Base-by-base conservation (phyloP, 2,888 invertebrate genomes). In the Laothoe populi region DNA sequence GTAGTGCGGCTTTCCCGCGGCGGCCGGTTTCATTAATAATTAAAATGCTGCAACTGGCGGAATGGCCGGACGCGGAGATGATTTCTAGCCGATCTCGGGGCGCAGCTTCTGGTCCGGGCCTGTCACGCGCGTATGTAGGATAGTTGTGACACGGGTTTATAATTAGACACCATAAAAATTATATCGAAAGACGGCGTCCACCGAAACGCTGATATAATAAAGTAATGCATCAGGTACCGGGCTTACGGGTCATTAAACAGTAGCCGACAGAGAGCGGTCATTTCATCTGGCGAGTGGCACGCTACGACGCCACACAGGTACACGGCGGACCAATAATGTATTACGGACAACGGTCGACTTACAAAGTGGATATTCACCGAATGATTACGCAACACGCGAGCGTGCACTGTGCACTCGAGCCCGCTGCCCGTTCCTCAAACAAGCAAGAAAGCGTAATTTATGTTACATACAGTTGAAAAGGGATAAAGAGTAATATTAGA, bases 11-110 rank as follows among this genome's bases (percentile, higher is more conserved):
- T 92, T 92, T 88, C 91, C 91, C 92, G 92, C 83, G 81, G 81
- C 87, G 85, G 84, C 80, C 84, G 86, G 91, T 91, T 92, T 91
- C 92, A 92, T 92, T 92, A 92, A 92, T 91, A 92, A 92, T 92
- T 92, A 92, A 92, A 92, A 90, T 84, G 78, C 84, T 77, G 85
- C 88, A 83, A 88, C 84, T 84, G 81, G 83, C 84, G 84, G 90
- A 90, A 90, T 90, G 89, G 77, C 91, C 91, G 92, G 92, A 92
- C 88, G 91, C 73, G 69, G 83, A 85, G 90, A 90, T 90, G 90
- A 86, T 92, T 92, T 92, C 92, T 91, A 91, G 88, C 80, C 77
- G 79, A 81, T 81, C 79, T 82, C 70, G 82, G 76, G 76, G 74
- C 79, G 78, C 82, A 81, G 80, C 83, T 78, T 76, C 82, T 81